phyloP scores from a whole-genome alignment of 2,888 invertebrate species.

The Trachelus stipa region DNA sequence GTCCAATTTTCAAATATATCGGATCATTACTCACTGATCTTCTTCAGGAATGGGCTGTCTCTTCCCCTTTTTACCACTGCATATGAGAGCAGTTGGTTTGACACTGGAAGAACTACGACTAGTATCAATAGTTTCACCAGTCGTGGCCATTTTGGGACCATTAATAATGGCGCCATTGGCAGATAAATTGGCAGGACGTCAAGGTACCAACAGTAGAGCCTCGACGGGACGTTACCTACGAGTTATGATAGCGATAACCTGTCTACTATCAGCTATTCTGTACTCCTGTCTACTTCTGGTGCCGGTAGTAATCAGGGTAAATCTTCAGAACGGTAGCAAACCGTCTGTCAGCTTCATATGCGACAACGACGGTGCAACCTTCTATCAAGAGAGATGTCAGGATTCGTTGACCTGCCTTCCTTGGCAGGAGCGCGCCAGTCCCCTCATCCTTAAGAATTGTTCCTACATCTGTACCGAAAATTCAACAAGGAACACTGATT shows the following conservation, averaged over 20 bases:
- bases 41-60: slow-evolving; percentile 82
- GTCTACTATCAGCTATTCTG: slow-evolving; percentile 77
- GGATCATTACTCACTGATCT: background rate
- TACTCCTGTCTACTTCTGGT: slow-evolving; percentile 77
- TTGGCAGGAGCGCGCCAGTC: slow-evolving; percentile 75
- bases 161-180: slow-evolving; percentile 82
- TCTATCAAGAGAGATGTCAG: slow-evolving; percentile 80
- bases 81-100: slow-evolving; percentile 81
- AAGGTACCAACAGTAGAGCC: slow-evolving; percentile 67
- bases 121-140: slow-evolving; percentile 83
- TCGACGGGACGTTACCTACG: slow-evolving; percentile 75
- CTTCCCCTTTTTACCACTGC: slow-evolving; percentile 83
- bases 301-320: slow-evolving; percentile 74
- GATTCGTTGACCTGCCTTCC: slow-evolving; percentile 76
- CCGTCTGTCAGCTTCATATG: slow-evolving; percentile 80
- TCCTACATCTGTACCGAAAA: slow-evolving; percentile 73
- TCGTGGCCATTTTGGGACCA: slow-evolving; percentile 83
- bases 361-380: slow-evolving; percentile 76
- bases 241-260: slow-evolving; percentile 75
- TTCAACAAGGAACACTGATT: slow-evolving; percentile 15
- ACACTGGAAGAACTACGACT: slow-evolving; percentile 80
- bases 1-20: background rate
- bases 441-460: slow-evolving; percentile 76
- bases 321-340: slow-evolving; percentile 71
- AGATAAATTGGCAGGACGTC: slow-evolving; percentile 74